phyloP scores from a whole-genome alignment of 53 echinoderm and acorn worm species.

The Hippasteria phrygiana region DNA sequence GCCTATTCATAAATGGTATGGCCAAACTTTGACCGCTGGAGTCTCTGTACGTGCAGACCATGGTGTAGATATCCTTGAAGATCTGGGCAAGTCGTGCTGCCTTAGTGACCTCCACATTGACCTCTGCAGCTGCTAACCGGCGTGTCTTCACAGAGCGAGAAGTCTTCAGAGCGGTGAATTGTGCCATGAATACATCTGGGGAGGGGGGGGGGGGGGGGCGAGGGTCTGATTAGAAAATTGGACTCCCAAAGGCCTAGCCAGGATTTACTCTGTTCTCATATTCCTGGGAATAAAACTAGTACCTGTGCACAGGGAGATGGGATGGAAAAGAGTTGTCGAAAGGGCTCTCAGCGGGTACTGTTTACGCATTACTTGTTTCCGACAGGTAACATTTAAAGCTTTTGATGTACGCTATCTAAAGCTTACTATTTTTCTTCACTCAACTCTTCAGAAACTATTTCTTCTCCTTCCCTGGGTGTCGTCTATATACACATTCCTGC shows the following conservation, averaged over 20 bases:
- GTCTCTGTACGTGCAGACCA: slow-evolving; percentile 89
- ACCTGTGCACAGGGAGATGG: too few relatives aligned
- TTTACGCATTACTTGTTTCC: too few relatives aligned
- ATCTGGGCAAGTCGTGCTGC: slow-evolving; percentile 95
- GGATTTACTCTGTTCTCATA: background rate
- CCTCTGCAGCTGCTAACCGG: slow-evolving; percentile 93
- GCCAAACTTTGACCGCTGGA: slow-evolving; percentile 90
- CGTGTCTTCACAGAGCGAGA: slow-evolving; percentile 97
- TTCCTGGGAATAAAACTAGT: too few relatives aligned
- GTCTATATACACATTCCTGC: too few relatives aligned
- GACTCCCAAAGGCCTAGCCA: background rate
- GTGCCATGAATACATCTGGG: slow-evolving; percentile 98
- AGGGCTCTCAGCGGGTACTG: too few relatives aligned
- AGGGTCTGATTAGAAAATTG: background rate
- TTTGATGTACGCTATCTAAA: too few relatives aligned
- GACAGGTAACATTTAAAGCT: too few relatives aligned
- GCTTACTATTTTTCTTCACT: too few relatives aligned
- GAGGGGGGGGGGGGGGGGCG: background rate
- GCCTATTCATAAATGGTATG: slow-evolving; percentile 98
- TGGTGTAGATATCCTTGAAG: slow-evolving; percentile 97
- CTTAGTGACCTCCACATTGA: slow-evolving; percentile 93
- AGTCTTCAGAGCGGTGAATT: slow-evolving; percentile 97
- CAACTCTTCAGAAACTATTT: too few relatives aligned
- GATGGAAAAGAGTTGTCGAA: too few relatives aligned
- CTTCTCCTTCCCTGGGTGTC: too few relatives aligned